These are phyloP conservation scores for Lytechinus variegatus DNA, from an alignment of 35 echinoderm and acorn worm genomes.

Conservation along the genomic window DNA sequence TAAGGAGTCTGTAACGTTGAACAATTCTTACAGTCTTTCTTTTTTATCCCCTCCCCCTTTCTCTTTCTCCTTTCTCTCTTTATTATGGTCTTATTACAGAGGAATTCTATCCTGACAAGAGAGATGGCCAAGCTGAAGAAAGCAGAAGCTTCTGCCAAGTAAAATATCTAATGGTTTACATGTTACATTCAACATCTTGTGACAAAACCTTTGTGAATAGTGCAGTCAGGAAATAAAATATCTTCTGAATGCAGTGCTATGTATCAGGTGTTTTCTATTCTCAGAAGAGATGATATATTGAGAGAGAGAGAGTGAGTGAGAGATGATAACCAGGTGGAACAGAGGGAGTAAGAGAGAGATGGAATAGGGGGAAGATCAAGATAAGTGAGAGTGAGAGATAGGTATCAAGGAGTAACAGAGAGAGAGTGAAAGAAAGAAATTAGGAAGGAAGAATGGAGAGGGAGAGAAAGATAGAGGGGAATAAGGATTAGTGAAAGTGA, in stretches of 20 bases:
- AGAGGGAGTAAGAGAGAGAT: not conserved
- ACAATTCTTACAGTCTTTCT: not conserved
- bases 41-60: no score
- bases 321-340: not conserved
- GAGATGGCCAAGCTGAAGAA: conserved; percentile 83
- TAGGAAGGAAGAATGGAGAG: no score
- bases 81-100: conserved; percentile 66
- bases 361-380: not conserved
- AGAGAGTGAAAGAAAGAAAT: no score
- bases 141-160: conserved; percentile 59
- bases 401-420: no score
- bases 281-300: no score
- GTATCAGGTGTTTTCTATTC: not conserved
- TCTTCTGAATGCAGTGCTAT: not conserved
- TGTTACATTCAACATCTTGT: conserved; percentile 11
- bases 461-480: no score
- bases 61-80: not conserved
- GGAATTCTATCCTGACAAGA: conserved; percentile 66
- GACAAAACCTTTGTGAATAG: conserved; percentile 22
- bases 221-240: conserved; percentile 9
- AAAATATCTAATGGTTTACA: not conserved
- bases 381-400: no score
- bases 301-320: no score
- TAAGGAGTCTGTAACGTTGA: not conserved
- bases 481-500: no score